These are phyloP conservation scores for Neofelis nebulosa DNA, from an alignment of 2,113 vertebrate species.

Conservation along the genomic window DNA sequence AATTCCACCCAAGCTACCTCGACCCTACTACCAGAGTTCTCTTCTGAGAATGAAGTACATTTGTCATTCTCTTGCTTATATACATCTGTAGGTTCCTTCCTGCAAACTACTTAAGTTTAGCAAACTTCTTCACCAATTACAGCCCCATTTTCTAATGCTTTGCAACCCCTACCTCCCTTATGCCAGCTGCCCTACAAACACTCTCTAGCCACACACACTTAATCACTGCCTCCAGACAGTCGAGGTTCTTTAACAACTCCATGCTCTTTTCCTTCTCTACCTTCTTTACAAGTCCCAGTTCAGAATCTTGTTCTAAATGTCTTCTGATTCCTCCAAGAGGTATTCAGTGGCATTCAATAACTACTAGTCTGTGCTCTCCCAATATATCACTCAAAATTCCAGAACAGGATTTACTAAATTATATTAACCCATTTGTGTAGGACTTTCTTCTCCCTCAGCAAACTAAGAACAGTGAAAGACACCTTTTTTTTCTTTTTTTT, in stretches of 20 bases:
- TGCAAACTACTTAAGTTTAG: neutral
- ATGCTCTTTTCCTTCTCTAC: neutral
- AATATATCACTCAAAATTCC: slow-evolving; percentile 10
- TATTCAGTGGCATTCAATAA: neutral
- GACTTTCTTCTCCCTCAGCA: neutral
- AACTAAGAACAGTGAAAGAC: neutral
- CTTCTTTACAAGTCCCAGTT: neutral
- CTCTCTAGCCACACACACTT: neutral
- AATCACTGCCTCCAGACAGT: neutral
- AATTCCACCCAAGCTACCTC: neutral
- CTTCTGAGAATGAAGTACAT: neutral
- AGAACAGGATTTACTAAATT: neutral
- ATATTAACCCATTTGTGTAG: neutral
- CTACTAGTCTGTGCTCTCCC: neutral
- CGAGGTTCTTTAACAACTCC: neutral
- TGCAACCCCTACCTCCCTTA: neutral
- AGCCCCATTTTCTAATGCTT: neutral
- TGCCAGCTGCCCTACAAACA: neutral
- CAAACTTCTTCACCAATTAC: neutral
- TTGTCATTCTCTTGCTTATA: neutral
- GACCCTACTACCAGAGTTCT: neutral
- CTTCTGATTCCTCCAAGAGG: neutral
- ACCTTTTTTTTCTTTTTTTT: neutral
- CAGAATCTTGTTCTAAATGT: neutral
- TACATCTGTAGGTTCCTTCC: neutral